These are phyloP conservation scores for Congeria kusceri DNA, from an alignment of 2,888 invertebrate genomes.

Conservation along the genomic window DNA sequence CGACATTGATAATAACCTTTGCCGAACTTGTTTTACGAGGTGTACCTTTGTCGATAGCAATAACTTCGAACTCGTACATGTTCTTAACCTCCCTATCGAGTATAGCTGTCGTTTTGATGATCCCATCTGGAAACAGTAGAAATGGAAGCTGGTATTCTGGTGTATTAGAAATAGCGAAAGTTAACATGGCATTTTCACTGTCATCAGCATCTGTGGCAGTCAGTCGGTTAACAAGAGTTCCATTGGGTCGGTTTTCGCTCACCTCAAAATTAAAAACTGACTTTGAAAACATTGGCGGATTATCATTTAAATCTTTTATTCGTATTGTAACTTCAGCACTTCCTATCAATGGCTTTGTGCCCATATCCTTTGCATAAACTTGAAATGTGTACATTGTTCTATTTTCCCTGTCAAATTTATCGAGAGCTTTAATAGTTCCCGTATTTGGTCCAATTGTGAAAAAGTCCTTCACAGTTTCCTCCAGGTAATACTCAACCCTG, in stretches of 20 bases:
- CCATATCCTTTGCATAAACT: slow-evolving; percentile 74
- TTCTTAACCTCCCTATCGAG: slow-evolving; percentile 64
- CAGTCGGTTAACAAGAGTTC: slow-evolving; percentile 69
- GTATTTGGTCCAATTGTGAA: slow-evolving; percentile 61
- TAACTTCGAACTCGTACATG: slow-evolving; percentile 61
- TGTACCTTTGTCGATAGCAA: slow-evolving; percentile 66
- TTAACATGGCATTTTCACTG: slow-evolving; percentile 68
- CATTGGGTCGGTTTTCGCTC: slow-evolving; percentile 68
- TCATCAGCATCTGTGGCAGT: slow-evolving; percentile 73
- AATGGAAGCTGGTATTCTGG: slow-evolving; percentile 72
- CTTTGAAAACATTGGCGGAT: slow-evolving; percentile 72
- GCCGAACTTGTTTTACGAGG: slow-evolving; percentile 62
- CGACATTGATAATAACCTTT: slow-evolving; percentile 65
- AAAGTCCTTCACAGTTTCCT: slow-evolving; percentile 88
- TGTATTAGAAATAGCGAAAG: slow-evolving; percentile 55
- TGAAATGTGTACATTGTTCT: slow-evolving; percentile 67
- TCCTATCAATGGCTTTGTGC: slow-evolving; percentile 69
- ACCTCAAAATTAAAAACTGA: slow-evolving; percentile 72
- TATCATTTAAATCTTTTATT: slow-evolving; percentile 77
- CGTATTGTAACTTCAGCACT: slow-evolving; percentile 70
- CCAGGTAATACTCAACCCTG: slow-evolving; percentile 68
- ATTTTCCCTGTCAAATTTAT: slow-evolving; percentile 70
- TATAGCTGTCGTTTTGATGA: slow-evolving; percentile 60
- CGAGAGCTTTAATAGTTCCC: slow-evolving; percentile 72
- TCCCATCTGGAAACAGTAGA: slow-evolving; percentile 64